Evolutionary conservation across 2,113 vertebrate species (phyloP).

Genomic region (Caracal caracal): DNA sequence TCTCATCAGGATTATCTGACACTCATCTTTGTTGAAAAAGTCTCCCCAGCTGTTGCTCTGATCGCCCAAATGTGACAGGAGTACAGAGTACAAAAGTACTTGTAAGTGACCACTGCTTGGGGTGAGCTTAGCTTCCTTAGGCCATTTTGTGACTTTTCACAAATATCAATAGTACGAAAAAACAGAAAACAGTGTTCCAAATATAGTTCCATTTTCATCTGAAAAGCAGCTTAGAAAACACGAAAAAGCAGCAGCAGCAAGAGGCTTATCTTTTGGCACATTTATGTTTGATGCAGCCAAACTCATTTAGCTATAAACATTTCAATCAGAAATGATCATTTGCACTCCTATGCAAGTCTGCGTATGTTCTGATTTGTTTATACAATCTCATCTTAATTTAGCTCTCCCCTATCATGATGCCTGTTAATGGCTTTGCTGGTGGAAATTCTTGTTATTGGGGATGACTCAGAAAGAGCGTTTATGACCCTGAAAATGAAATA

Average conservation of each 20-base stretch:
- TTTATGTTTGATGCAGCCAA: constrained; percentile 48
- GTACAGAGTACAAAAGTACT: constrained; percentile 87
- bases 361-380: constrained; percentile 37
- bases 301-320: constrained; percentile 39
- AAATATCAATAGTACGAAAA: constrained; percentile 71
- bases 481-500: constrained; percentile 69
- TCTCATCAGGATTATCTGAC: constrained; percentile 94
- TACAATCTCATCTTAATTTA: constrained; percentile 59
- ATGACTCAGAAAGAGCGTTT: constrained; percentile 55
- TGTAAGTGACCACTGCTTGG: constrained; percentile 83
- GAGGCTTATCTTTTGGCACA: constrained; percentile 18
- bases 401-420: background rate
- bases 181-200: constrained; percentile 51
- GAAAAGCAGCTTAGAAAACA: constrained; percentile 55
- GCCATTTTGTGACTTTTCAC: constrained; percentile 77
- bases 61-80: constrained; percentile 89
- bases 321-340: constrained; percentile 61
- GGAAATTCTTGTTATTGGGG: constrained; percentile 33
- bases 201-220: constrained; percentile 6
- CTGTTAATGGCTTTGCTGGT: constrained; percentile 48
- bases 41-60: constrained; percentile 91
- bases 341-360: background rate
- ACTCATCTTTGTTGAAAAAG: constrained; percentile 93
- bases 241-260: background rate
- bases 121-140: constrained; percentile 66